Conservation (phyloP, 2,888 invertebrate species). For the Zootermopsis nevadensis region DNA sequence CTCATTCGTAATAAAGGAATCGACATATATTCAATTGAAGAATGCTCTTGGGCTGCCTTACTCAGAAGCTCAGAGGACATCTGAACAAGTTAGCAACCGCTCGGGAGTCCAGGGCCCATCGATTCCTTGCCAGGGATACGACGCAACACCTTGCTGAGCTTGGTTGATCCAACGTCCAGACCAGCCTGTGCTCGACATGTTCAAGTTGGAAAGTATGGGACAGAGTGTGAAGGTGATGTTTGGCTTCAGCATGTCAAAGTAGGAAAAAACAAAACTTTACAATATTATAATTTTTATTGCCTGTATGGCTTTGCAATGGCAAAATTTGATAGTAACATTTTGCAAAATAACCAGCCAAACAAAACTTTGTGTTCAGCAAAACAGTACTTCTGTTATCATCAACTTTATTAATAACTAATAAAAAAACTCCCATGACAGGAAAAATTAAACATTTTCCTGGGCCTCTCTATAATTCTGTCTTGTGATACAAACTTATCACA, state of each 20-base stretch:
- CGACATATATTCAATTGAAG: no score
- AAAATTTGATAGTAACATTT: conserved; percentile 43
- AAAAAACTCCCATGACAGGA: conserved; percentile 49
- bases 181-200: no score
- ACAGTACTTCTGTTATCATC: conserved; percentile 48
- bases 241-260: background rate
- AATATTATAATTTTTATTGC: conserved; percentile 44
- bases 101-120: no score
- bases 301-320: conserved; percentile 42
- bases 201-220: background rate
- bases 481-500: conserved; percentile 40
- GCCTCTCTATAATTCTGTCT: conserved; percentile 41
- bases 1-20: no score
- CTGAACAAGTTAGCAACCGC: no score
- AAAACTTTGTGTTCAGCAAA: conserved; percentile 46
- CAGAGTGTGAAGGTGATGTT: background rate
- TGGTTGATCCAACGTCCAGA: no score
- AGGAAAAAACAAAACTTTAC: conserved; percentile 4
- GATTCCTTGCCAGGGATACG: no score
- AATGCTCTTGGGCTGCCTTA: no score
- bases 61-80: no score
- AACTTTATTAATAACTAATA: conserved; percentile 50
- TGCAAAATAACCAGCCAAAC: conserved; percentile 45
- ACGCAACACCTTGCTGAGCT: no score
- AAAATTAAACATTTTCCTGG: conserved; percentile 44